Conservation (phyloP, 2,113 vertebrate genomes). For the human (Homo sapiens) region GRCh38 chr18:49185001-49185500, state of each 20-base stretch:
- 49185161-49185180: background rate
- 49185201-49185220: background rate
- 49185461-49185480: background rate
- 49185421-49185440: background rate
- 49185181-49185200: background rate
- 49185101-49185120: background rate
- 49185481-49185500: background rate
- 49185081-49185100: slow-evolving; percentile 1
- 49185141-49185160: slow-evolving; percentile 27
- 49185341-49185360: background rate
- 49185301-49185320: background rate
- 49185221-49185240: slow-evolving; percentile 1
- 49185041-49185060: background rate
- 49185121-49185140: background rate
- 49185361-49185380: background rate
- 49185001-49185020: background rate
- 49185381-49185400: background rate
- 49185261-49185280: background rate
- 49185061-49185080: background rate
- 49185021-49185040: background rate
- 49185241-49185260: slow-evolving; percentile 22
- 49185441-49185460: background rate
- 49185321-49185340: background rate
- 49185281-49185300: background rate
- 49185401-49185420: background rate